These are phyloP conservation scores for Clarias fuscus DNA, from an alignment of 2,797 vertebrate genomes.

Conservation along the genomic window DNA sequence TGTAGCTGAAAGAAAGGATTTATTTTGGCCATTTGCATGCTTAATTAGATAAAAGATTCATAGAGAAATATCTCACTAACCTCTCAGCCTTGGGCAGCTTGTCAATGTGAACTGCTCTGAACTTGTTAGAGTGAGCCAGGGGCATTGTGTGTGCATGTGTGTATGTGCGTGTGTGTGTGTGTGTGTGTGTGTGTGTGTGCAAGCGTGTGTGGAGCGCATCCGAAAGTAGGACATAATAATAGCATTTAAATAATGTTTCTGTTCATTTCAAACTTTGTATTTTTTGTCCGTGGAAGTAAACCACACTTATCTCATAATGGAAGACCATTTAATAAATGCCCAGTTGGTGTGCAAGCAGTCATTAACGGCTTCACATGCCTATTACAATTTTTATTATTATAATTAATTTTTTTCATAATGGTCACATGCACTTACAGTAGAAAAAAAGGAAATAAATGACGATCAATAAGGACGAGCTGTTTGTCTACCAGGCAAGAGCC, in stretches of 20 bases:
- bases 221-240: not conserved
- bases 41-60: conserved; percentile 71
- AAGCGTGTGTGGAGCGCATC: no score
- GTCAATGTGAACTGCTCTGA: conserved; percentile 55
- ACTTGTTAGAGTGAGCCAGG: conserved; percentile 52
- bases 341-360: not conserved
- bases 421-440: conserved; percentile 4
- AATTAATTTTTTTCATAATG: not conserved
- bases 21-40: conserved; percentile 63
- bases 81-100: conserved; percentile 45
- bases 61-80: conserved; percentile 61
- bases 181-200: conserved; percentile 16
- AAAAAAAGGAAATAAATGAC: conserved; percentile 22
- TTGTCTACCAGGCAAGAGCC: conserved; percentile 65
- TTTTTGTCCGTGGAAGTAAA: not conserved
- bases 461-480: conserved; percentile 23
- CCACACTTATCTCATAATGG: not conserved
- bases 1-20: conserved; percentile 52
- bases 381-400: not conserved
- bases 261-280: not conserved
- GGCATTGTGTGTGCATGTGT: conserved; percentile 14
- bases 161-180: conserved; percentile 9
- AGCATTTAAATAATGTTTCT: not conserved
- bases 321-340: not conserved
- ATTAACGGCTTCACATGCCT: not conserved